A percentile compares a stretch with the other conserved stretches of the same genome.
phyloP scores from a whole-genome alignment of 2,113 vertebrate genomes.

The Chlamydotis undulata region DNA sequence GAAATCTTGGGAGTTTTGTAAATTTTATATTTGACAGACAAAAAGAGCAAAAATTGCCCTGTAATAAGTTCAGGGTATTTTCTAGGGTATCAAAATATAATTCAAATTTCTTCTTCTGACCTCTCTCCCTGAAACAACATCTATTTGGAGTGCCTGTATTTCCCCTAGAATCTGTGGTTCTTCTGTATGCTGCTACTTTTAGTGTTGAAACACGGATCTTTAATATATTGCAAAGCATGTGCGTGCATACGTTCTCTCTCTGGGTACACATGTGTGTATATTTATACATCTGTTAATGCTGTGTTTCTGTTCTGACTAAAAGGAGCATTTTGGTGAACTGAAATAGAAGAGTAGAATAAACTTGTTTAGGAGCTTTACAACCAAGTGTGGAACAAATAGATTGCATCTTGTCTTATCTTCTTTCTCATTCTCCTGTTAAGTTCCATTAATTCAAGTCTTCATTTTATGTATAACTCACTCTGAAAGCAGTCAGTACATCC shows the following conservation, averaged over 20 bases:
- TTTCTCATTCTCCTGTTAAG: neutral
- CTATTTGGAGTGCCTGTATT: neutral
- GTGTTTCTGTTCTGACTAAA: neutral
- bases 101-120: neutral
- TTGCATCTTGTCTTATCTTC: neutral
- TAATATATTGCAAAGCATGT: neutral
- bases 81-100: neutral
- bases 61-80: neutral
- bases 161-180: neutral
- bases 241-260: accelerated
- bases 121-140: neutral
- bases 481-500: neutral
- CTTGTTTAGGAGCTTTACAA: neutral
- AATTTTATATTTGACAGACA: neutral
- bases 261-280: neutral
- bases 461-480: neutral
- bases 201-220: neutral
- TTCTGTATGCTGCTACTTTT: neutral
- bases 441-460: neutral
- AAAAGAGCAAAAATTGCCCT: neutral
- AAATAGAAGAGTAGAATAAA: neutral
- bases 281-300: neutral
- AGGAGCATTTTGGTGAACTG: neutral
- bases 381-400: neutral
- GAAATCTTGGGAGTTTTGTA: neutral